Percentiles rank a stretch among this genome's conserved stretches.
Evolutionary conservation across 2,888 invertebrate genomes (phyloP).

Genomic region (Dryomyza anilis): DNA sequence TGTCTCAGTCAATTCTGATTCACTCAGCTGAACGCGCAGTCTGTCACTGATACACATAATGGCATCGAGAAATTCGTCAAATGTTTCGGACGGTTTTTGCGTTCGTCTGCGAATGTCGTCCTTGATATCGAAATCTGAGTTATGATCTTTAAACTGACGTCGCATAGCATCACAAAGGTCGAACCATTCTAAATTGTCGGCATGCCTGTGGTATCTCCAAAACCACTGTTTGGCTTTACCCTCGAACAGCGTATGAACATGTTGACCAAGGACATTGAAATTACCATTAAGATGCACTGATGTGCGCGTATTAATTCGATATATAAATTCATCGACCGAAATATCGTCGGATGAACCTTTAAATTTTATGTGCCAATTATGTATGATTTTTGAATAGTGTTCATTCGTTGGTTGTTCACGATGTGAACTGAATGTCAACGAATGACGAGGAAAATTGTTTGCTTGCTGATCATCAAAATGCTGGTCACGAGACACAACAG

Average conservation of each 20-base stretch:
- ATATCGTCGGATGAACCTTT: conserved; percentile 7
- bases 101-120: conserved; percentile 22
- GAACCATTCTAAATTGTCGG: conserved; percentile 6
- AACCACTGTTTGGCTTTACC: conserved; percentile 25
- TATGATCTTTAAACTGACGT: conserved; percentile 14
- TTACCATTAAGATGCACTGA: conserved; percentile 13
- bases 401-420: too few relatives aligned
- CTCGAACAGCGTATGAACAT: conserved; percentile 18
- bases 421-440: background rate
- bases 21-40: background rate
- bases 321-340: conserved; percentile 22
- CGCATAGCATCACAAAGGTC: conserved; percentile 13
- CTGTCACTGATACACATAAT: conserved; percentile 19
- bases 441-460: background rate
- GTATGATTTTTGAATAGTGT: conserved; percentile 3
- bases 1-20: conserved; percentile 19
- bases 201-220: conserved; percentile 22
- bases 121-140: conserved; percentile 22
- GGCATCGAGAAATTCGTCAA: conserved; percentile 23
- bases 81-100: conserved; percentile 9
- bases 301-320: conserved; percentile 21
- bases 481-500: background rate
- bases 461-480: background rate
- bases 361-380: conserved; percentile 16
- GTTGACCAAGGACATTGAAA: background rate